Evolutionary conservation across 2,113 vertebrate genomes (phyloP).

Genomic region (Muntiacus reevesi): DNA sequence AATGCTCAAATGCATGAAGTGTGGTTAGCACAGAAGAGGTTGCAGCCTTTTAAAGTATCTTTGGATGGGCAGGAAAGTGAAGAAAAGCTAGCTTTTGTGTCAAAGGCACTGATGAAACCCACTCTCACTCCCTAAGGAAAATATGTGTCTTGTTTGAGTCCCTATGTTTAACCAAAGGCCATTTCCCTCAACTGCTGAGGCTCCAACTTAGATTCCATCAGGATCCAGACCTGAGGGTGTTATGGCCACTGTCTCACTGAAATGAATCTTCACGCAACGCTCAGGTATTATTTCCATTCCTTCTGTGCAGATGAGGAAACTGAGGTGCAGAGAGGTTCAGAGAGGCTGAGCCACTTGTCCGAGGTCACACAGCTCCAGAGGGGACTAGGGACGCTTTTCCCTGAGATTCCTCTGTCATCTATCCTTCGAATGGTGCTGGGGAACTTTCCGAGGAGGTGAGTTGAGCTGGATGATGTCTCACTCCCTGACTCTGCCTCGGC

Average conservation of each 20-base stretch:
- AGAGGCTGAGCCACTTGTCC: neutral
- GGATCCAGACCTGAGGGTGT: neutral
- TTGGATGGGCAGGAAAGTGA: neutral
- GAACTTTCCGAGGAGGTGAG: neutral
- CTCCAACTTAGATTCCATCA: fast-evolving
- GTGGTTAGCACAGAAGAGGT: neutral
- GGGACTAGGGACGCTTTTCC: fast-evolving
- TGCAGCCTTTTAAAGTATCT: neutral
- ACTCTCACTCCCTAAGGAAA: neutral
- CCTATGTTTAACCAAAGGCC: neutral
- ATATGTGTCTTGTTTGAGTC: neutral
- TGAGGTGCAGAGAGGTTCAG: neutral
- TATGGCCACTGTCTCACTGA: fast-evolving
- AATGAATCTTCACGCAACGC: fast-evolving
- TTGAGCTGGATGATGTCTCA: neutral
- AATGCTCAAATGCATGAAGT: fast-evolving
- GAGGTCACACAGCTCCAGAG: neutral
- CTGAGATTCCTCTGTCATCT: too few relatives aligned
- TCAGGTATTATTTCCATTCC: neutral
- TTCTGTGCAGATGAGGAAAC: neutral
- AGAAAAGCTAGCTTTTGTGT: neutral
- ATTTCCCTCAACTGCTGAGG: neutral
- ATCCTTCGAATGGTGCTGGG: fast-evolving
- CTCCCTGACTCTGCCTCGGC: neutral
- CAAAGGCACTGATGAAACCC: too few relatives aligned